Evolutionary conservation across 2,888 invertebrate species (phyloP), one percentile per base, ranked within the genome.

Genomic region (Xanthia icteritia): DNA sequence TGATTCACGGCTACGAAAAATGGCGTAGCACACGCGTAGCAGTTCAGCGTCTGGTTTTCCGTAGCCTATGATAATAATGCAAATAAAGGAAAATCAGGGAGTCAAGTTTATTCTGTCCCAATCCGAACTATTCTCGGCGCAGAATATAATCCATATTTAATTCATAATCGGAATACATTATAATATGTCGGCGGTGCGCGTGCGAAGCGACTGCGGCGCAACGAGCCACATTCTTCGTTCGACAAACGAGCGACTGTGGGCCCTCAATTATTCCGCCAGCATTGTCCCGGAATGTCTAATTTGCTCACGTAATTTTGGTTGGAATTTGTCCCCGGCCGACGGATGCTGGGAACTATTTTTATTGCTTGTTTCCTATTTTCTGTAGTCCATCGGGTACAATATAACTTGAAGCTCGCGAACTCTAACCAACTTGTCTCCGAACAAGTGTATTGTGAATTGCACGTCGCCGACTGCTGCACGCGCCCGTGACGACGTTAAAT

Each of bases 321-420:
- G 95, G 95, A 95, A 96, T 96, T 93, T 91, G 94, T 95, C 95
- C 95, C 94, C 89, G 92, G 94, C 92, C 93, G 93, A 92, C 94
- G 94, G 94, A 93, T 92, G 94, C 91, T 92, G 88, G 91, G 92
- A 96, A 95, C 96, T 95, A 96, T 96, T 96, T 96, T 96, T 96
- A 96, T 96, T 95, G 94, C 94, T 93, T 94, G 95, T 95, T 95
- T 96, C 96, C 95, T 95, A 96, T 96, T 96, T 94, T 93, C 93
- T 92, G 89, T 88, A 89, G 87, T 94, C 96, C 92, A 90, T 90
- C 81, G 94, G 94, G 95, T 93, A 95, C 95, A 95, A 96, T 96
- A 94, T 93, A 94, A 95, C 92, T 95, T 92, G 93, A 92, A 92
- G 91, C 91, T 92, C 90, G 92, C 92, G 91, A 93, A 94, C 93